A percentile compares a stretch with the other conserved stretches of the same genome.
Conservation (phyloP, 1,140 invertebrate genomes). For the Drosophila saltans region DNA sequence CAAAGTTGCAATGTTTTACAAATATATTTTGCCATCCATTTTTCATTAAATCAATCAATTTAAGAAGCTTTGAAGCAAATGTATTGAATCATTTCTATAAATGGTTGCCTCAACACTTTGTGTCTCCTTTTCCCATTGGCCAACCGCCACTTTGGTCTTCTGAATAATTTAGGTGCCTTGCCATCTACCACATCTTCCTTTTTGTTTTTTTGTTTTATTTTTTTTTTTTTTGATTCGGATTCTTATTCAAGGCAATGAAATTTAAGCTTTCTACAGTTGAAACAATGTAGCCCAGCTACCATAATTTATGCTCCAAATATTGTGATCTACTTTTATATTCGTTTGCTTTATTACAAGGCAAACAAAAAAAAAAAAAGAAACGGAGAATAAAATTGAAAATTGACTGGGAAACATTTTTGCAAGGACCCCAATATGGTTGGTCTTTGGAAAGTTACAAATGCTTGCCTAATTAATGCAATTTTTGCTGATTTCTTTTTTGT, state of each 20-base stretch:
- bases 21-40: not conserved
- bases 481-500: slow-evolving; percentile 37
- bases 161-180: slow-evolving; percentile 41
- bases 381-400: slow-evolving; percentile 29
- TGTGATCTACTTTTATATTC: slow-evolving; percentile 14
- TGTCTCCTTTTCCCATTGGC: not conserved
- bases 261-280: slow-evolving; percentile 20
- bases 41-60: slow-evolving; percentile 2
- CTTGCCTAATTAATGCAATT: slow-evolving; percentile 65
- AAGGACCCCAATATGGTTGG: slow-evolving; percentile 21
- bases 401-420: slow-evolving; percentile 10
- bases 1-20: not conserved
- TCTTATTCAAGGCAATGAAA: slow-evolving; percentile 33
- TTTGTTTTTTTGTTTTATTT: too few relatives aligned
- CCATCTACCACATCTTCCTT: too few relatives aligned
- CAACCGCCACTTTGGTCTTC: slow-evolving; percentile 1
- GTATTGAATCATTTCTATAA: slow-evolving; percentile 9
- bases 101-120: slow-evolving; percentile 9
- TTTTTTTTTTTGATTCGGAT: slow-evolving; percentile 4
- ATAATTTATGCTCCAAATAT: slow-evolving; percentile 50
- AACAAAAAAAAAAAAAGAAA: slow-evolving; percentile 17
- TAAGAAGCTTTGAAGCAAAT: not conserved
- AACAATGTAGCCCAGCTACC: slow-evolving; percentile 32
- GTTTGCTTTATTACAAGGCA: slow-evolving; percentile 6
- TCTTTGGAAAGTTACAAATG: slow-evolving; percentile 1